A percentile compares a stretch with the other conserved stretches of the same genome.
These are phyloP conservation scores for Fragum fragum DNA, from an alignment of 2,888 invertebrate species.

Conservation along the genomic window DNA sequence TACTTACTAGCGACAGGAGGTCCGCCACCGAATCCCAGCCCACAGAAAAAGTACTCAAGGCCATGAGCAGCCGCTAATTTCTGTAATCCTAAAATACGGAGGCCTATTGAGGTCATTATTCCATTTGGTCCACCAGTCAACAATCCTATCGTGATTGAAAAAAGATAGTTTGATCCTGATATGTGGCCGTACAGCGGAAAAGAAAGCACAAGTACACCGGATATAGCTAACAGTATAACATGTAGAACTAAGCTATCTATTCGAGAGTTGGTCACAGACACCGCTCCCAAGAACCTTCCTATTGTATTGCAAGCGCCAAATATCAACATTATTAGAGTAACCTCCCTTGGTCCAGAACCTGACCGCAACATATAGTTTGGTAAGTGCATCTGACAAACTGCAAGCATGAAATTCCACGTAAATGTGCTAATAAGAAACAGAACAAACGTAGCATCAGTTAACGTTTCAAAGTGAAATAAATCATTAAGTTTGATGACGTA, in stretches of 20 bases:
- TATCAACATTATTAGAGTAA: conserved; percentile 55
- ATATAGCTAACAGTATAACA: conserved; percentile 41
- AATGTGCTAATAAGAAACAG: conserved; percentile 54
- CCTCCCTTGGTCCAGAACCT: conserved; percentile 37
- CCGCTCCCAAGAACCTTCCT: conserved; percentile 49
- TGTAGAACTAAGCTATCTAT: conserved; percentile 46
- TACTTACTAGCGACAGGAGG: conserved; percentile 62
- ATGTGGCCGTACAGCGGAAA: conserved; percentile 51
- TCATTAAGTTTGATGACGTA: conserved; percentile 21
- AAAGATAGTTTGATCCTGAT: conserved; percentile 38
- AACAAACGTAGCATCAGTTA: conserved; percentile 36
- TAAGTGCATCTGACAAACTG: conserved; percentile 56
- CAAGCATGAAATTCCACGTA: conserved; percentile 54
- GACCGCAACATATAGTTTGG: conserved; percentile 50
- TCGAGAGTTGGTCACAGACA: conserved; percentile 25
- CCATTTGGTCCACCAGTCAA: conserved; percentile 65
- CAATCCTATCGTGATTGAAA: conserved; percentile 49
- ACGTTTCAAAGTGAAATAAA: conserved; percentile 37
- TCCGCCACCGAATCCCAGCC: conserved; percentile 57
- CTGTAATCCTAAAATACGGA: conserved; percentile 57
- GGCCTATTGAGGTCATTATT: conserved; percentile 59
- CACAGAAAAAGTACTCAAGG: conserved; percentile 57
- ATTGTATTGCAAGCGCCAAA: conserved; percentile 54
- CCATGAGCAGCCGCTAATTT: conserved; percentile 62
- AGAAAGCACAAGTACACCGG: conserved; percentile 37